These are phyloP conservation scores for Etheostoma cragini DNA, from an alignment of 2,113 vertebrate genomes.

Conservation along the genomic window DNA sequence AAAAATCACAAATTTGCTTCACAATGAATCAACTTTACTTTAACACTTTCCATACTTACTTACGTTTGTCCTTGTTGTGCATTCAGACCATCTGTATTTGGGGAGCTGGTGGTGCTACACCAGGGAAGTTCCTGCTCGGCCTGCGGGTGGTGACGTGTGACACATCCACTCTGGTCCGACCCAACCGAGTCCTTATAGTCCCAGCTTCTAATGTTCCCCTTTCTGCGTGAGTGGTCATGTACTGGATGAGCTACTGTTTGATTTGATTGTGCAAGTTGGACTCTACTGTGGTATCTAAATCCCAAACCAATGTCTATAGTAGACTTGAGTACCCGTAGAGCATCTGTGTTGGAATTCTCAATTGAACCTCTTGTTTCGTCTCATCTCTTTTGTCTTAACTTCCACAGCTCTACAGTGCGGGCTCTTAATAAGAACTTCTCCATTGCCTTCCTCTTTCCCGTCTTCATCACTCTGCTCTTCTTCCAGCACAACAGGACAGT, in stretches of 20 bases:
- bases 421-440: conserved; percentile 98
- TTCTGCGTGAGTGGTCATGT: conserved; percentile 91
- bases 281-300: not conserved
- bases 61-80: conserved; percentile 27
- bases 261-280: not conserved
- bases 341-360: not conserved
- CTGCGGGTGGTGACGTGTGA: conserved; percentile 94
- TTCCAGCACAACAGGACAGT: conserved; percentile 98
- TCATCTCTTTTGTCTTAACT: not conserved
- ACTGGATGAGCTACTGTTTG: not conserved
- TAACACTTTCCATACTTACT: no score
- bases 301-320: not conserved
- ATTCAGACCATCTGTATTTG: conserved; percentile 94
- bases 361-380: not conserved
- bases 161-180: conserved; percentile 90
- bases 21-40: no score
- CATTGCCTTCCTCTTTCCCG: conserved; percentile 96
- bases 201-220: conserved; percentile 94
- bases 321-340: not conserved
- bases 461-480: conserved; percentile 96
- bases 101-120: conserved; percentile 95
- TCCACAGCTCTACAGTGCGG: conserved; percentile 90
- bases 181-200: conserved; percentile 92
- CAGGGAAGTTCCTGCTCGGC: conserved; percentile 95
- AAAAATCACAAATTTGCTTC: no score